Percentiles rank a stretch among this genome's conserved stretches.
Conservation (phyloP, 2,888 invertebrate species). For the Clistopyga incitator region DNA sequence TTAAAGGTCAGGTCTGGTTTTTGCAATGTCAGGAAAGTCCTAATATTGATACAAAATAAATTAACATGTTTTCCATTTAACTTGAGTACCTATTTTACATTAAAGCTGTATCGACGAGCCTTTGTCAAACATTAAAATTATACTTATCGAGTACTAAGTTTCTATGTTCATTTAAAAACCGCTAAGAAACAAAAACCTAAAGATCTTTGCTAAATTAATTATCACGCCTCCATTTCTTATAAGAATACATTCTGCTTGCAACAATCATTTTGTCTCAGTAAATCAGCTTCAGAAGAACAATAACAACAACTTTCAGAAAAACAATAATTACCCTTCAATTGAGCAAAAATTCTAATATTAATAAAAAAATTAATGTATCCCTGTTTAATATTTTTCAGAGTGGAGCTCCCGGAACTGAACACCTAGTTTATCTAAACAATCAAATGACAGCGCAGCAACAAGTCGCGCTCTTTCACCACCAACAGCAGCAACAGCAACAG, state of each 20-base stretch:
- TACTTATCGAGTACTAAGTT: too few species aligned
- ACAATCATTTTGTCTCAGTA: not conserved
- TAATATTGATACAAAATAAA: too few species aligned
- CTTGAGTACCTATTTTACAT: too few species aligned
- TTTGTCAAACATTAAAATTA: too few species aligned
- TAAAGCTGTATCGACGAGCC: too few species aligned
- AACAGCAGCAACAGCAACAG: slow-evolving; percentile 85
- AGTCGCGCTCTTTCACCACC: slow-evolving; percentile 82
- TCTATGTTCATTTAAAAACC: too few species aligned
- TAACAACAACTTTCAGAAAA: not conserved
- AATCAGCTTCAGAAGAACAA: not conserved
- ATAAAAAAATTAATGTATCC: slow-evolving; percentile 13
- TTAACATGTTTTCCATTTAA: too few species aligned
- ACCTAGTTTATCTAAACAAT: slow-evolving; percentile 85
- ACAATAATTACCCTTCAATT: not conserved
- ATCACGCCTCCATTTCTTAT: not conserved
- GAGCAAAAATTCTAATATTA: not conserved
- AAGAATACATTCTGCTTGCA: not conserved
- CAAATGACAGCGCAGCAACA: slow-evolving; percentile 84
- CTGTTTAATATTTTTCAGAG: slow-evolving; percentile 84
- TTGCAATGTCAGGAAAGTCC: too few species aligned
- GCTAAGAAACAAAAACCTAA: too few species aligned
- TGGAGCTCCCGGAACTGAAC: slow-evolving; percentile 87
- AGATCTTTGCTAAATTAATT: not conserved
- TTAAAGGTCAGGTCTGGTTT: too few species aligned